Percentiles rank a stretch among this genome's conserved stretches.
Conservation (phyloP, 2,888 invertebrate genomes). For the Hypomecis punctinalis region DNA sequence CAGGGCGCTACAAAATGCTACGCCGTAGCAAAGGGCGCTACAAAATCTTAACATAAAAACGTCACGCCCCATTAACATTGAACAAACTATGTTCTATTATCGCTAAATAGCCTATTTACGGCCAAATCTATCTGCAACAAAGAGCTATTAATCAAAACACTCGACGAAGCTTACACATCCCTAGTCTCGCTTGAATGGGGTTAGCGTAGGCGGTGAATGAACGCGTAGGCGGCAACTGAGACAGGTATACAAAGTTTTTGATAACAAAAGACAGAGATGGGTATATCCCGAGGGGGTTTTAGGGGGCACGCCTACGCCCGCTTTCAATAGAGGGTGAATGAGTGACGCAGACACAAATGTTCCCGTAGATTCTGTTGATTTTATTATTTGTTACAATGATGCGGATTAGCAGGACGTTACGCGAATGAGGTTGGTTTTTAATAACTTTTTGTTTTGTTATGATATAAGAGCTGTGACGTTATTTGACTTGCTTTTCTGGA, state of each 20-base stretch:
- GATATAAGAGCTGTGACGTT: too few species aligned
- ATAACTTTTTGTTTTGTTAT: too few species aligned
- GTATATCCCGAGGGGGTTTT: background rate
- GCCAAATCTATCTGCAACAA: constrained; percentile 36
- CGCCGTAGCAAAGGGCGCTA: constrained; percentile 15
- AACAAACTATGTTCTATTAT: constrained; percentile 10
- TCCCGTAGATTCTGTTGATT: constrained; percentile 23
- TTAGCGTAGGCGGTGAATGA: constrained; percentile 68
- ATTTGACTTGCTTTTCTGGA: too few species aligned
- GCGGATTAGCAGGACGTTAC: constrained; percentile 32
- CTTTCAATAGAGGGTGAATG: constrained; percentile 62
- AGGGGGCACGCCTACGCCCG: constrained; percentile 50
- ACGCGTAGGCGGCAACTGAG: constrained; percentile 64
- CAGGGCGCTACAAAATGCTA: constrained; percentile 20
- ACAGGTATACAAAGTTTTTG: constrained; percentile 29
- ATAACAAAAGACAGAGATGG: constrained; percentile 33
- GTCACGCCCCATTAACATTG: constrained; percentile 11
- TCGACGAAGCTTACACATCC: constrained; percentile 47
- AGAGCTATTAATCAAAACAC: constrained; percentile 50
- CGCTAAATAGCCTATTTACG: constrained; percentile 21
- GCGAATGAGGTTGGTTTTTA: too few species aligned
- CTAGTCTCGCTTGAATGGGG: constrained; percentile 64
- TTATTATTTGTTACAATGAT: constrained; percentile 31
- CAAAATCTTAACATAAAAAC: constrained; percentile 8
- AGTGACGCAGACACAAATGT: constrained; percentile 57